Percentiles rank a stretch among this genome's conserved stretches.
phyloP scores from a whole-genome alignment of 2,113 vertebrate genomes.

The Myiozetetes cayanensis region DNA sequence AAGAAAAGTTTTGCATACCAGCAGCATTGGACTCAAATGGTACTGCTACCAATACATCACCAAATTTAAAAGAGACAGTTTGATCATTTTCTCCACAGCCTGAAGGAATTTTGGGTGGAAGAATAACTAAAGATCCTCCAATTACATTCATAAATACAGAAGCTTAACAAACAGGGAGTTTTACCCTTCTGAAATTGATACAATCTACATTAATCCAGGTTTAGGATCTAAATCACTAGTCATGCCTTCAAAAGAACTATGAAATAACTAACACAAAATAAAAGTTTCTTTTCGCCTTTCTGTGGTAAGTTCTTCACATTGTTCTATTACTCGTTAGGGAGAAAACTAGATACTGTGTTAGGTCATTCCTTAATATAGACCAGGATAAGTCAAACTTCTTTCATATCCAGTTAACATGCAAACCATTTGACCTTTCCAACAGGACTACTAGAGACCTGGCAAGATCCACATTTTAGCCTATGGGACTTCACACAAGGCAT shows the following conservation, averaged over 20 bases:
- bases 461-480: not conserved
- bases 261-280: not conserved
- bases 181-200: not conserved
- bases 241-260: not conserved
- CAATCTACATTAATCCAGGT: not conserved
- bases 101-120: not conserved
- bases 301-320: not conserved
- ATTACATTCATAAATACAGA: not conserved
- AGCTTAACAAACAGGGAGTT: not conserved
- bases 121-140: not conserved
- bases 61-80: not conserved
- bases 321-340: not conserved
- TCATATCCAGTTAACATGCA: constrained; percentile 28
- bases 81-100: not conserved
- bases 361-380: constrained; percentile 43
- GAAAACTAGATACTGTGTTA: not conserved
- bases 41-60: not conserved
- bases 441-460: constrained; percentile 11
- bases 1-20: not conserved
- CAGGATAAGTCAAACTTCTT: constrained; percentile 32
- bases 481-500: not conserved
- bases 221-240: not conserved
- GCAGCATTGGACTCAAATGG: not conserved
- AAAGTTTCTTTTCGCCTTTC: not conserved
- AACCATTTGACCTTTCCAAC: constrained; percentile 57